Base-by-base conservation (phyloP, 2,113 vertebrate species). In the Quiscalus mexicanus region DNA sequence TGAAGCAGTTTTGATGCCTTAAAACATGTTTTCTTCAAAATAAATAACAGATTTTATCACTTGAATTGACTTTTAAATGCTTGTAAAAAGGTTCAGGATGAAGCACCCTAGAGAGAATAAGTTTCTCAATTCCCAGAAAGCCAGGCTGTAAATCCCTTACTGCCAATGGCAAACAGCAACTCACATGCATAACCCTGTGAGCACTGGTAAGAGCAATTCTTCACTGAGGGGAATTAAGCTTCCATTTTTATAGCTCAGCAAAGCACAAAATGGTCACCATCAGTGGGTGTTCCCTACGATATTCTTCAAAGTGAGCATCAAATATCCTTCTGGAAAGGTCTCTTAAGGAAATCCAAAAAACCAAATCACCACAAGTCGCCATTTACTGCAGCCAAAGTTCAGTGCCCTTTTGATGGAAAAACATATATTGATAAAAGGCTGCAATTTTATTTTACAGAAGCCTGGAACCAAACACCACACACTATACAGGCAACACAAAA, bases 41-140 rank as follows among this genome's bases (percentile, higher is more conserved):
- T 90, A 96, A 96, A 96, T 93, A 94, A 90, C 88, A 93, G 93
- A 68, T 70, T 94, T 95, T 96, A 97, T 88, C 88, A 89, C 79
- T 95, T 84, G 60, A 94, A 89, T 91, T 93, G 90, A 90, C 83
- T 96, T 96, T 89, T 88, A 90, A 97, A 94, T 90, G 79, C 49
- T 90, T 95, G 75, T 64, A 90, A 92, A 92, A 86, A 60, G 24
- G 59, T 90, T 95, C 31, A 81, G 59, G 41, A 83, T 90, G 71
- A 47, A 94, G 95, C 67, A 80, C 64, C 85, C 82, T 70, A 81
- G 70, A 90, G 71, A 94, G 64, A 96, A 47, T n/a, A 83, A 86
- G 79, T 82, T 95, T 91, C 65, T 86, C 35, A 52, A 4, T 68
- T 92, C 85, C 20, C 76, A 90, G 68, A 93, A 53, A 83, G 19